These are phyloP conservation scores for Oxyscelio sp. DNA, from an alignment of 2,888 invertebrate genomes.

Conservation along the genomic window DNA sequence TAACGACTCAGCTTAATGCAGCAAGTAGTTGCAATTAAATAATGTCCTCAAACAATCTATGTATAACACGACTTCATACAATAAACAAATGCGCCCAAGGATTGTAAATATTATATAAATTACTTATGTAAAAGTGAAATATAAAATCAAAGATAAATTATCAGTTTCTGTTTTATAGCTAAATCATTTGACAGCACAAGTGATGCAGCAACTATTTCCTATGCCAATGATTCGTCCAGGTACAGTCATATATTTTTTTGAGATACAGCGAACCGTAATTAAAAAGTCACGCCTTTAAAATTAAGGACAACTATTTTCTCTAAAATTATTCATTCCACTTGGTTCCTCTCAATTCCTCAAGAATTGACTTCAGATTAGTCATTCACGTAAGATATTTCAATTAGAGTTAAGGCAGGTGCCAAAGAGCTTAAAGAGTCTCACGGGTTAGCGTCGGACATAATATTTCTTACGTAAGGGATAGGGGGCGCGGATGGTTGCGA, in stretches of 20 bases:
- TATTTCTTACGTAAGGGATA: constrained; percentile 51
- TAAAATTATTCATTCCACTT: neutral
- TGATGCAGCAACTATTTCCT: too few species aligned
- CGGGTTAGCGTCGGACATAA: constrained; percentile 51
- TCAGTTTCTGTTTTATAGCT: too few species aligned
- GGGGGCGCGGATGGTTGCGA: constrained; percentile 60
- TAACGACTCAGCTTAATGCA: too few species aligned
- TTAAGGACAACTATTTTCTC: neutral
- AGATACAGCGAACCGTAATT: too few species aligned
- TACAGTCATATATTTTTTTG: neutral
- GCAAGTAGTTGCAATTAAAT: too few species aligned
- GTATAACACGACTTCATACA: too few species aligned
- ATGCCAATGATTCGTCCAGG: neutral
- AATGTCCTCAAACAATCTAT: too few species aligned
- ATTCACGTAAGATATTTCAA: constrained; percentile 32
- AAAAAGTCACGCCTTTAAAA: neutral
- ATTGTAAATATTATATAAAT: too few species aligned
- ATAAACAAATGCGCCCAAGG: too few species aligned
- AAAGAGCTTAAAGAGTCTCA: constrained; percentile 44
- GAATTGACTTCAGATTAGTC: constrained; percentile 3
- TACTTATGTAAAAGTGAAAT: too few species aligned
- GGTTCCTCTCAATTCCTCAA: neutral
- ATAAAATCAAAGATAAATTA: too few species aligned
- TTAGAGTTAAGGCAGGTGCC: constrained; percentile 56
- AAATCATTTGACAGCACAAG: too few species aligned